Evolutionary conservation across 2,113 vertebrate genomes (phyloP).

Genomic region (Lycaon pictus): DNA sequence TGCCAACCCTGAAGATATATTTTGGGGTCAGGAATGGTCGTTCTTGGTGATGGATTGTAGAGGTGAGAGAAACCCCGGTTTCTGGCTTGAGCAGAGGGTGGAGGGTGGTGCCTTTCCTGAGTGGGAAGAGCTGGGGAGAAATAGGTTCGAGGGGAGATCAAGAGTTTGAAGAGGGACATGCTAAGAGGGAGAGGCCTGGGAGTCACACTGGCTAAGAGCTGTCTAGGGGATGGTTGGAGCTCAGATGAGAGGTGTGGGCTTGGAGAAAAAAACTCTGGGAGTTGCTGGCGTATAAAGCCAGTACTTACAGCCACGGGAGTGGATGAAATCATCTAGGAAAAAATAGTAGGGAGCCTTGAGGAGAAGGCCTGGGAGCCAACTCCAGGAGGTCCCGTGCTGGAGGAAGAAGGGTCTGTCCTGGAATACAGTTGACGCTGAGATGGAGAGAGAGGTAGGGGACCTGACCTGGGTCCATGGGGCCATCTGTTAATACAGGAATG

Average conservation of each 20-base stretch:
- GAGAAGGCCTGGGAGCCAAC: not conserved
- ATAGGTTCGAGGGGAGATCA: not conserved
- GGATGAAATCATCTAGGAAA: conserved; percentile 42
- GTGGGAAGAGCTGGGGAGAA: not conserved
- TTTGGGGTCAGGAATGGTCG: not conserved
- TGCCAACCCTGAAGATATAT: not conserved
- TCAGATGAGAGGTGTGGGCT: not conserved
- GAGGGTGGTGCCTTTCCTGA: not conserved
- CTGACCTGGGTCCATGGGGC: not conserved
- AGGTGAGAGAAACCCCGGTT: not conserved
- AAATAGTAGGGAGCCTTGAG: conserved; percentile 11
- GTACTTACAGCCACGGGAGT: conserved; percentile 29
- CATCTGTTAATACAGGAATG: not conserved
- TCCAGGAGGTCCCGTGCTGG: not conserved
- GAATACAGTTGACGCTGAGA: not conserved
- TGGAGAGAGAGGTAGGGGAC: not conserved
- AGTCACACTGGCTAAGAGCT: not conserved
- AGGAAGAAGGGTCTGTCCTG: not conserved
- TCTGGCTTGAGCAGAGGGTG: not conserved
- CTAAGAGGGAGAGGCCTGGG: not conserved
- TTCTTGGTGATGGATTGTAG: not conserved
- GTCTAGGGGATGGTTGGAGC: conserved; percentile 13
- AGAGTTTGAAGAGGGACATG: not conserved
- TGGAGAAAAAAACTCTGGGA: conserved; percentile 14
- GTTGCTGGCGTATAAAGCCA: not conserved